phyloP scores from a whole-genome alignment of 2,797 vertebrate genomes.

The Eleutherodactylus coqui region DNA sequence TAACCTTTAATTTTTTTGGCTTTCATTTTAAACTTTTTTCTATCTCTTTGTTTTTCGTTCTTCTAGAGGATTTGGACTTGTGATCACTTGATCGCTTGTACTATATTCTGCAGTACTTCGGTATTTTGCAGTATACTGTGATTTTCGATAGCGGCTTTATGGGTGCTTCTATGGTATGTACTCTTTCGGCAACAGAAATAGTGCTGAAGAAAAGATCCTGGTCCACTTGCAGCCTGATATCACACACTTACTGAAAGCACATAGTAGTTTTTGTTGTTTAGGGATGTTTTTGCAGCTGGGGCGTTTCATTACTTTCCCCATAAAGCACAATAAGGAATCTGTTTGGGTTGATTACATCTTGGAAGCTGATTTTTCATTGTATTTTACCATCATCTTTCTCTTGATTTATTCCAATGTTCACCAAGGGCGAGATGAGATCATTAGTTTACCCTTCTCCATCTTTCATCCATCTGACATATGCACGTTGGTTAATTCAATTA shows the following conservation, averaged over 20 bases:
- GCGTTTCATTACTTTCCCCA: constrained; percentile 38
- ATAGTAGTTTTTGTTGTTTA: background rate
- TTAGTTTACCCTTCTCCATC: constrained; percentile 67
- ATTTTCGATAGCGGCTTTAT: no score
- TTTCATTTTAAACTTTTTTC: no score
- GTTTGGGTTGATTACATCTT: constrained; percentile 53
- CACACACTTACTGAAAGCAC: background rate
- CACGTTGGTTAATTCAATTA: constrained; percentile 62
- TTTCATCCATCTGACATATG: constrained; percentile 67
- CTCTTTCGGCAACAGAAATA: background rate
- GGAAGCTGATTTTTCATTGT: constrained; percentile 46
- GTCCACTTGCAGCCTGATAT: background rate
- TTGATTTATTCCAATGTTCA: constrained; percentile 58
- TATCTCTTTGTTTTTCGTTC: no score
- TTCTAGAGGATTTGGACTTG: no score
- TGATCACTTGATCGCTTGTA: no score
- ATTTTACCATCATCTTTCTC: constrained; percentile 33
- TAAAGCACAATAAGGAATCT: constrained; percentile 36
- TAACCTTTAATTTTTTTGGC: no score
- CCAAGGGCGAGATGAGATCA: constrained; percentile 65
- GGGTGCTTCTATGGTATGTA: no score
- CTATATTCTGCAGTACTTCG: no score
- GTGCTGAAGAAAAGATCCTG: background rate
- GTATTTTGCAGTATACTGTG: no score
- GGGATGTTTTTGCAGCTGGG: constrained; percentile 29